phyloP scores from a whole-genome alignment of 2,113 vertebrate species.

The Peromyscus californicus region DNA sequence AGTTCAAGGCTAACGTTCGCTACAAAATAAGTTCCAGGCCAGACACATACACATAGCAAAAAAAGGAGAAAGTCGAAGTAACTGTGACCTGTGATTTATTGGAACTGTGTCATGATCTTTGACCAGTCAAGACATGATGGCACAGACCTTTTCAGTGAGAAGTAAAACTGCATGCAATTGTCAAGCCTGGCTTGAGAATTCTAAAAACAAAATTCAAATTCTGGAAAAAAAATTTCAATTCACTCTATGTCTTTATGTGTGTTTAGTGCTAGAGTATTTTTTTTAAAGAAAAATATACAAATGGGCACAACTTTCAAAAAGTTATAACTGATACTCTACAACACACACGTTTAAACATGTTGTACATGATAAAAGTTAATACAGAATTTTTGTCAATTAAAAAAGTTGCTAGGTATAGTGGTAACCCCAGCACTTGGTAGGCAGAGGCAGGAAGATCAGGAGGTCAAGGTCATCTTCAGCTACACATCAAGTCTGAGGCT shows the following conservation, averaged over 20 bases:
- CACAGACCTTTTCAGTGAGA: constrained; percentile 3
- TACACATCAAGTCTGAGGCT: neutral
- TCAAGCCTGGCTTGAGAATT: constrained; percentile 48
- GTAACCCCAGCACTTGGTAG: neutral
- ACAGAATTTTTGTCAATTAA: neutral
- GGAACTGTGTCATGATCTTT: neutral
- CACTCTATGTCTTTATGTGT: neutral
- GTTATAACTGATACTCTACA: neutral
- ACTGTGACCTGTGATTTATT: neutral
- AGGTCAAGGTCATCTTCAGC: neutral
- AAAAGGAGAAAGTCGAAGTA: neutral
- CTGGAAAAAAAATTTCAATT: constrained; percentile 53
- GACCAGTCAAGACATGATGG: neutral
- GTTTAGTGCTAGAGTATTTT: constrained; percentile 33
- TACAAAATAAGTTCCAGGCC: neutral
- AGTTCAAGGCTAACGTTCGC: neutral
- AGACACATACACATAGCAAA: neutral
- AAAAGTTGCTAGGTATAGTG: neutral
- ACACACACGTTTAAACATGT: neutral
- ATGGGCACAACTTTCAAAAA: constrained; percentile 34
- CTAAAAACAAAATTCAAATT: constrained; percentile 58
- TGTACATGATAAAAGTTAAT: neutral
- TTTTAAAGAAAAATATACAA: constrained; percentile 48
- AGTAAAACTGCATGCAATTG: constrained; percentile 55
- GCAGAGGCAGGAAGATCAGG: neutral